Evolutionary conservation across 2,888 invertebrate species (phyloP).

Genomic region (Allacma fusca): DNA sequence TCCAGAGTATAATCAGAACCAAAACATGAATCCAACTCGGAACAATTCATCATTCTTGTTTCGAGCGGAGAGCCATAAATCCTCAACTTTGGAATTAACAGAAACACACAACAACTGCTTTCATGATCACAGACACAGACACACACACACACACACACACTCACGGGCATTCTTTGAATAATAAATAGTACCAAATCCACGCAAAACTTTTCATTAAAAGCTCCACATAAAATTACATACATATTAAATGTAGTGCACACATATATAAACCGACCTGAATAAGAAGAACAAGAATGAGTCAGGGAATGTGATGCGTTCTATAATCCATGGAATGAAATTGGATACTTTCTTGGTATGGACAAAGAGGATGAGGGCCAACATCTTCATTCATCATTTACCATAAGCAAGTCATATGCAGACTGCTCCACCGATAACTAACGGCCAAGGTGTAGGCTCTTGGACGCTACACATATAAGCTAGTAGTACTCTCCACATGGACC

Average conservation of each 20-base stretch:
- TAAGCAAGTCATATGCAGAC: conserved; percentile 16
- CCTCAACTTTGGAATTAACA: conserved; percentile 4
- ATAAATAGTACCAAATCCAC: neutral
- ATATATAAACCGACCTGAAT: too few species aligned
- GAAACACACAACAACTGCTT: neutral
- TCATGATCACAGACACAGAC: neutral
- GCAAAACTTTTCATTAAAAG: neutral
- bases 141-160: neutral
- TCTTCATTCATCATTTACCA: conserved; percentile 51
- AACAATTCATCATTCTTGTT: conserved; percentile 3
- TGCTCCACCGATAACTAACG: neutral
- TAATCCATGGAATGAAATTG: conserved; percentile 48
- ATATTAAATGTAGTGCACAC: neutral
- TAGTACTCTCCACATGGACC: too few species aligned
- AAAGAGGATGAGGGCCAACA: conserved; percentile 44
- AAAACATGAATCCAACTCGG: neutral
- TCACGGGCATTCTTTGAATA: neutral
- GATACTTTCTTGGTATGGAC: conserved; percentile 48
- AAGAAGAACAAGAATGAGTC: neutral
- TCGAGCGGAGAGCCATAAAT: neutral
- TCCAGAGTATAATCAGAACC: neutral
- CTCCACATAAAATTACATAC: neutral
- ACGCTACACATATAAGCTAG: too few species aligned
- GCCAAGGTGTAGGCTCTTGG: too few species aligned
- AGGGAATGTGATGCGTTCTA: conserved; percentile 33